phyloP scores from a whole-genome alignment of 2,797 vertebrate genomes.

The Amniataba percoides region DNA sequence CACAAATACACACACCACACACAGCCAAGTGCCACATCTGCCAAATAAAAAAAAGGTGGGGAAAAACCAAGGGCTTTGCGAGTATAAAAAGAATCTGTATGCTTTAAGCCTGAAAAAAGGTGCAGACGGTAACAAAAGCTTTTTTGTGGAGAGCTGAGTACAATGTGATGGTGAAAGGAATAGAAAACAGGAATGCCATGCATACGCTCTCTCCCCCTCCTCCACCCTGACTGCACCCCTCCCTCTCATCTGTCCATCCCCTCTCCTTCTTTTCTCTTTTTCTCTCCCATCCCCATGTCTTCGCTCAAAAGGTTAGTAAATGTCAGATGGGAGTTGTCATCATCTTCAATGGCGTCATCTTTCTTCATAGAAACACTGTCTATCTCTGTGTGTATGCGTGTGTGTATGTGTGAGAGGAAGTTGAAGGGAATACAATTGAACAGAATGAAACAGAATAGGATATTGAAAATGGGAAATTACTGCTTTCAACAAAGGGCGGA shows the following conservation, averaged over 20 bases:
- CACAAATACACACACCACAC: constrained; percentile 6
- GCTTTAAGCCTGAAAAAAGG: constrained; percentile 36
- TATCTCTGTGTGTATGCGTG: constrained; percentile 18
- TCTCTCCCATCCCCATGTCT: constrained; percentile 80
- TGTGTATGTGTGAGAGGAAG: constrained; percentile 40
- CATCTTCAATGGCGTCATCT: constrained; percentile 86
- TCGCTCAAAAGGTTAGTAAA: constrained; percentile 90
- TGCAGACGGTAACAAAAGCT: constrained; percentile 65
- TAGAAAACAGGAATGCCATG: constrained; percentile 73
- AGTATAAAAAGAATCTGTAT: constrained; percentile 15
- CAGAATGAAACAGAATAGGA: constrained; percentile 72
- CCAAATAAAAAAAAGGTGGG: constrained; percentile 9
- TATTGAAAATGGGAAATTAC: constrained; percentile 77
- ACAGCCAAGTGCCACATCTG: constrained; percentile 21
- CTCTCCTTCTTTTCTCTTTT: constrained; percentile 64
- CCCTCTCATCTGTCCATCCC: constrained; percentile 76
- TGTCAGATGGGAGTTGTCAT: constrained; percentile 89
- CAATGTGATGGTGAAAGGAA: constrained; percentile 67
- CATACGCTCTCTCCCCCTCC: constrained; percentile 36
- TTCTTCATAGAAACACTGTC: constrained; percentile 79
- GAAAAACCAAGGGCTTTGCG: constrained; percentile 27
- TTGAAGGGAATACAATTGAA: constrained; percentile 69
- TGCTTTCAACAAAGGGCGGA: constrained; percentile 57
- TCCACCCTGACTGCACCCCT: constrained; percentile 20
- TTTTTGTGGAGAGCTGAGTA: constrained; percentile 48